phyloP scores from a whole-genome alignment of 2,113 vertebrate genomes.

The Columba livia region DNA sequence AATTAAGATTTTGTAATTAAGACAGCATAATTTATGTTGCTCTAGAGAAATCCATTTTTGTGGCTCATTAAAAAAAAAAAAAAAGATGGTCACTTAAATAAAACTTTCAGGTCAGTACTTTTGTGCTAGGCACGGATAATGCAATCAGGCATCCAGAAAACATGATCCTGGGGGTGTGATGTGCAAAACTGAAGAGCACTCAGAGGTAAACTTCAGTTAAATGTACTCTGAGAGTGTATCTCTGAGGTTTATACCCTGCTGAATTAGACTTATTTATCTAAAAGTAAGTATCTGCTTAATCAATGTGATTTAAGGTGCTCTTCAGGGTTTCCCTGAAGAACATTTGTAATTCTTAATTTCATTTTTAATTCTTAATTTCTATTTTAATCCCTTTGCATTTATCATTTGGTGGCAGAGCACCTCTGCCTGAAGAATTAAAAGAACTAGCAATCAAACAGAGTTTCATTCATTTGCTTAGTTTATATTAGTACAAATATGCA shows the following conservation, averaged over 20 bases:
- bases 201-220: background rate
- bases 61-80: background rate
- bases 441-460: background rate
- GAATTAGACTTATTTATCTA: background rate
- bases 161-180: background rate
- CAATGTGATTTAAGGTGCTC: background rate
- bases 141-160: conserved; percentile 42
- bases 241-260: background rate
- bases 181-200: background rate
- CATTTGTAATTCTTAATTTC: background rate
- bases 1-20: background rate
- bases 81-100: conserved; percentile 22
- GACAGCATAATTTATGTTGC: background rate
- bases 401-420: background rate
- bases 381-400: background rate
- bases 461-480: background rate
- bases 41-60: background rate
- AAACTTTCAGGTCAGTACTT: conserved; percentile 35
- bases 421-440: background rate
- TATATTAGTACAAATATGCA: background rate
- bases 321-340: background rate
- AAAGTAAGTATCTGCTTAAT: background rate
- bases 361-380: background rate
- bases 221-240: background rate
- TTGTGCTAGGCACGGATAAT: background rate